Evolutionary conservation across 2,888 invertebrate species (phyloP), one percentile per base, ranked within the genome.

Genomic region (Agrenia bidenticulata): DNA sequence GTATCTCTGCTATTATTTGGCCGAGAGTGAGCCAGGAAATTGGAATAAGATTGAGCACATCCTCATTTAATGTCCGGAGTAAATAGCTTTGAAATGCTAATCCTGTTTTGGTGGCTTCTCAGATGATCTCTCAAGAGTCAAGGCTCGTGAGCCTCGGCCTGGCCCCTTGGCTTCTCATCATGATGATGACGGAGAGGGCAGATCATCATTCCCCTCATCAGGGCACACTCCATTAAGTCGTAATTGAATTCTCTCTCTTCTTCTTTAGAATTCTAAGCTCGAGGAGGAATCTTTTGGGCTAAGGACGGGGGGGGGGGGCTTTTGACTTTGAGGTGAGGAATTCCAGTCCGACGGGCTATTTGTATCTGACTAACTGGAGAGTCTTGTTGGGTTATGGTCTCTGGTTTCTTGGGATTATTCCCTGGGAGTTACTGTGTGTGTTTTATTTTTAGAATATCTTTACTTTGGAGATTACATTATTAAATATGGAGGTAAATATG

Each of bases 161-260:
- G 19, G 17, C 7, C 49, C 17, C 17, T 49, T 13, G 23, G 23
- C 15, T 51, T 24, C 23, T 51, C 51, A 51, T 51, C 55, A 55
- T 55, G 9, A 55, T 55, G 9, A 51, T 51, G 19, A 23, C 11
- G 32, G 11, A 11, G 32, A 32, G 32, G 32, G 32, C 32, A 15
- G 5, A 55, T 55, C 55, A 55, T 55, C 55, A 55, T 55, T 55
- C 27, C 26, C 55, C 26, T 55, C 55, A 51, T 51, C 26, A 51
- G 26, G 24, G 21, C 24, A 51, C 51, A 55, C n/a, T 27, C 55
- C 55, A 55, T 55, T 55, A 27, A n/a, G 32, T 55, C 26, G 2
- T 27, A 55, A 55, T 55, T 55, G 55, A 32, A 55, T 55, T 55
- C 26, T 2, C 19, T 24, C 51, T 24, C 21, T 17, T 49, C 49